These are phyloP conservation scores for Drosophila prolongata DNA, from an alignment of 2,888 invertebrate species.

Conservation along the genomic window DNA sequence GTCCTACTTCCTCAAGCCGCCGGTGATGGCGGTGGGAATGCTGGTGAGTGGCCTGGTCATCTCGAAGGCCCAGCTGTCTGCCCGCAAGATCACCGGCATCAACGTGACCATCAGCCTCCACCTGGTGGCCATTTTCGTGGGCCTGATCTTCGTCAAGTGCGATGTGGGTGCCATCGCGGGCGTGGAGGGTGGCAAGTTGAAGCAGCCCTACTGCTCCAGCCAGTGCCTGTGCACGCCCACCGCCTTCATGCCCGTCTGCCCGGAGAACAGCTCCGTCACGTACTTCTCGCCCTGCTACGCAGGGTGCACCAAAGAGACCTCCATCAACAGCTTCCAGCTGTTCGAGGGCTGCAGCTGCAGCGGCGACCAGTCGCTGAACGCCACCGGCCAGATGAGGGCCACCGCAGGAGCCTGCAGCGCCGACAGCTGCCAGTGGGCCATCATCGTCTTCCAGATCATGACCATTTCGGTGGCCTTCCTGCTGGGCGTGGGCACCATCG, in stretches of 20 bases:
- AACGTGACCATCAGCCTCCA: slow-evolving; percentile 85
- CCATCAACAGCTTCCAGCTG: slow-evolving; percentile 84
- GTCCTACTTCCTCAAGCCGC: slow-evolving; percentile 86
- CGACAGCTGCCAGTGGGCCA: slow-evolving; percentile 85
- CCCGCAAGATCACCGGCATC: slow-evolving; percentile 85
- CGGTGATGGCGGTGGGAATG: slow-evolving; percentile 85
- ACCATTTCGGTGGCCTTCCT: slow-evolving; percentile 84
- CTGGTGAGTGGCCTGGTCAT: slow-evolving; percentile 86
- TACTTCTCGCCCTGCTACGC: slow-evolving; percentile 91
- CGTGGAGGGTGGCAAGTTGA: slow-evolving; percentile 83
- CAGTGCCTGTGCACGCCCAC: slow-evolving; percentile 85
- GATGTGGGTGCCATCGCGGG: slow-evolving; percentile 85
- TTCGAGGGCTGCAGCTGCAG: slow-evolving; percentile 86
- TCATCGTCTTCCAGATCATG: slow-evolving; percentile 85
- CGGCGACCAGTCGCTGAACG: slow-evolving; percentile 63
- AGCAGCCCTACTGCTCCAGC: slow-evolving; percentile 86
- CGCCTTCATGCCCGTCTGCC: slow-evolving; percentile 88
- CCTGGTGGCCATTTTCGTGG: slow-evolving; percentile 85
- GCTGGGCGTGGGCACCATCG: slow-evolving; percentile 82
- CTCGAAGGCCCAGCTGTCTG: slow-evolving; percentile 85
- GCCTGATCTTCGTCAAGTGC: slow-evolving; percentile 85
- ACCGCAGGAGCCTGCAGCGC: slow-evolving; percentile 86
- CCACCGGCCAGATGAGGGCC: slow-evolving; percentile 77
- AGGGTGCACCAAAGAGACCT: slow-evolving; percentile 86
- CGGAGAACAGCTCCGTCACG: slow-evolving; percentile 85